Evolutionary conservation across 1,140 invertebrate species (phyloP), one percentile per base, ranked within the genome.

Genomic region (Macrobrachium nipponense): DNA sequence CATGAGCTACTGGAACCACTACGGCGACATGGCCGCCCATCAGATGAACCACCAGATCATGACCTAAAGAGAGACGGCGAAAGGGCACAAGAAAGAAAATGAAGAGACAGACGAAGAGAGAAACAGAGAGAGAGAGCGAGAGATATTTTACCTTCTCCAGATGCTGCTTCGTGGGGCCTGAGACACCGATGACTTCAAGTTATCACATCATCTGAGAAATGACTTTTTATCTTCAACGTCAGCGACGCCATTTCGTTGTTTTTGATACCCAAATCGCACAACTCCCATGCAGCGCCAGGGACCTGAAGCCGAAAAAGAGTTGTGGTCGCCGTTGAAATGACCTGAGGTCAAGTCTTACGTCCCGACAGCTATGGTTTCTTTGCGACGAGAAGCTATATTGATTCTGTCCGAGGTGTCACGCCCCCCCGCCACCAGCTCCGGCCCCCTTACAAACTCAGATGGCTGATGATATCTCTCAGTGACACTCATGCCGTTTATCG

Each of bases 1-100:
- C 72, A 82, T 87, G 79, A 64, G 70, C 43, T 87, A 87, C 79
- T 87, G 85, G 85, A 87, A 87, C 72, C 85, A 81, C 85, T 87
- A 87, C 59, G 85, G 85, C 27, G 85, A 87, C 61, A 68, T 87
- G 79, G 85, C 85, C 61, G 82, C 82, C 76, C 82, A 85, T 43
- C 85, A 87, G 79, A 87, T 87, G 85, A 87, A 81, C 73, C 85
- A 87, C 62, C 85, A 87, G 79, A 87, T 87, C 72, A 87, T 87
- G 85, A 87, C 85, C 72, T 87, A 87, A 80, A 76, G 75, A 20
- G 44, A 75, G 44, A 36, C 4, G 1, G 1, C 3, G 20, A 70
- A 70, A 70, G 23, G 68, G 15, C 1, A 11, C 27, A 66, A 8
- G 20, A 70, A 36, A 43, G 3, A 12, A n/a, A n/a, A n/a, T n/a